A percentile compares a stretch with the other conserved stretches of the same genome.
phyloP scores from a whole-genome alignment of 2,113 vertebrate species.

The Prolemur simus region DNA sequence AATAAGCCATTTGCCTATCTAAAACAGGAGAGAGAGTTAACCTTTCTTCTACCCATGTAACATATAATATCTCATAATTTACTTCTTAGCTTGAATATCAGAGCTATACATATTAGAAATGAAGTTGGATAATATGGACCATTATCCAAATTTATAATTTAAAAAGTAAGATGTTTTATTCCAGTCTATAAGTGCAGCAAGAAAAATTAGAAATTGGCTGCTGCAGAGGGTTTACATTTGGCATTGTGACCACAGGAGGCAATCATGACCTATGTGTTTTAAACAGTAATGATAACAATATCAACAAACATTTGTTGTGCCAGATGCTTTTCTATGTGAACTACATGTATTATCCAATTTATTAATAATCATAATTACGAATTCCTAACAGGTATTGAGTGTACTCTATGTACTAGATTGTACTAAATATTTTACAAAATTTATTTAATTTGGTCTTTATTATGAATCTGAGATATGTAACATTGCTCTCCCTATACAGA shows the following conservation, averaged over 20 bases:
- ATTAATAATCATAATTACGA: neutral
- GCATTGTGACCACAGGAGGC: neutral
- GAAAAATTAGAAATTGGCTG: neutral
- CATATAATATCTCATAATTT: neutral
- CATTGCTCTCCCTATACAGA: neutral
- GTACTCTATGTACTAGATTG: neutral
- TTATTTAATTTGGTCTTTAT: neutral
- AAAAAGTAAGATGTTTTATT: neutral
- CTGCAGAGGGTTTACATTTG: neutral
- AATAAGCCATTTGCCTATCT: neutral
- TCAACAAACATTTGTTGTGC: neutral
- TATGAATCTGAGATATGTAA: neutral
- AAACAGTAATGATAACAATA: neutral
- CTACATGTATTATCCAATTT: neutral
- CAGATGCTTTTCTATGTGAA: neutral
- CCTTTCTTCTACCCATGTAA: neutral
- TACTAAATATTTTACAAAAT: neutral
- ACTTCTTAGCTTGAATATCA: slow-evolving; percentile 1
- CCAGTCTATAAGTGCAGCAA: neutral
- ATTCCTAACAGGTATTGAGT: neutral
- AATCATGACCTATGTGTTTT: neutral
- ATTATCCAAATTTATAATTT: neutral
- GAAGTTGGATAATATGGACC: neutral
- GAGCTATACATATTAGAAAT: neutral
- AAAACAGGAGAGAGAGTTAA: neutral